A percentile compares a stretch with the other conserved stretches of the same genome.
Evolutionary conservation across 2,888 invertebrate species (phyloP).

Genomic region (Ecliptopera silaceata): DNA sequence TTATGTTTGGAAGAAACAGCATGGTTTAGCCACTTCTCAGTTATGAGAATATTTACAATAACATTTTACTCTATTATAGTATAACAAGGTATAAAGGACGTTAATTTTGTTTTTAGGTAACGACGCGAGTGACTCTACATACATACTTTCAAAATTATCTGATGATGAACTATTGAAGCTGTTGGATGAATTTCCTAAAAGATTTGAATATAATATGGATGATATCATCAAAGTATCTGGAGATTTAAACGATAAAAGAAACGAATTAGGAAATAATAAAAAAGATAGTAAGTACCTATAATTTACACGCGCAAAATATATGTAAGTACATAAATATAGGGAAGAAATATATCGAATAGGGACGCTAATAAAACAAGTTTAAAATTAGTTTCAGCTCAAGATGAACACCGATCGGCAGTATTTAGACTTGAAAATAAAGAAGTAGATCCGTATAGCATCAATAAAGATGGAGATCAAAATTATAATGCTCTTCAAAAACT

Average conservation of each 20-base stretch:
- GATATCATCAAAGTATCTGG: slow-evolving; percentile 56
- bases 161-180: slow-evolving; percentile 66
- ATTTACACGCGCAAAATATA: background rate
- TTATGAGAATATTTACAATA: too few species aligned
- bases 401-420: slow-evolving; percentile 44
- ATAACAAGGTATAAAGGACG: background rate
- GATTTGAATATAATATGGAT: slow-evolving; percentile 57
- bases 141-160: slow-evolving; percentile 67
- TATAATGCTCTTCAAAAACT: slow-evolving; percentile 62
- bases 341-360: too few species aligned
- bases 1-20: too few species aligned
- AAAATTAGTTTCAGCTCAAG: slow-evolving; percentile 32
- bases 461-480: slow-evolving; percentile 48
- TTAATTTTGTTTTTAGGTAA: slow-evolving; percentile 53
- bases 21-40: too few species aligned
- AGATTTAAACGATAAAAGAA: slow-evolving; percentile 37
- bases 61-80: background rate
- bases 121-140: slow-evolving; percentile 61
- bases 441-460: slow-evolving; percentile 51
- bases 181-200: slow-evolving; percentile 60
- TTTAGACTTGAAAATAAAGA: slow-evolving; percentile 64
- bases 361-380: slow-evolving; percentile 28
- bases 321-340: background rate
- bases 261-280: slow-evolving; percentile 20
- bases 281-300: slow-evolving; percentile 4